These are phyloP conservation scores for Volucella inanis DNA, from an alignment of 2,888 invertebrate genomes.

Conservation along the genomic window DNA sequence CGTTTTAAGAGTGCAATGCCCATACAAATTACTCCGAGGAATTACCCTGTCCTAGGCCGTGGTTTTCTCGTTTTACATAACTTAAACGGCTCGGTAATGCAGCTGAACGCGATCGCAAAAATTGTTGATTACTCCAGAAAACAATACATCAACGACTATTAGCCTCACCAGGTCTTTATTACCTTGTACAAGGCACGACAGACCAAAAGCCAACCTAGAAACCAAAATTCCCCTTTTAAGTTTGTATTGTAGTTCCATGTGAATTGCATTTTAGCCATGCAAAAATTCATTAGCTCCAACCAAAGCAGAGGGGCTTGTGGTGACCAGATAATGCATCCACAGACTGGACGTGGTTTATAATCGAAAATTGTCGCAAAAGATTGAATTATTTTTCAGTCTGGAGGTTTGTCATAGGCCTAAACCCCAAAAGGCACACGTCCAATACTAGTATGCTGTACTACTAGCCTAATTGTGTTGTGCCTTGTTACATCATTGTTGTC, in stretches of 20 bases:
- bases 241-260: no score
- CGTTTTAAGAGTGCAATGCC: conserved; percentile 1
- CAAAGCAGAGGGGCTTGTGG: conserved; percentile 22
- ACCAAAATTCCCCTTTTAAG: neutral
- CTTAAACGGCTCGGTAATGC: conserved; percentile 34
- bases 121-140: conserved; percentile 69
- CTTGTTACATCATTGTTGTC: conserved; percentile 51
- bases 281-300: conserved; percentile 1
- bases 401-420: conserved; percentile 36
- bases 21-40: conserved; percentile 42
- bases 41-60: conserved; percentile 35
- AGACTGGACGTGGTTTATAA: conserved; percentile 40
- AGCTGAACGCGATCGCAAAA: conserved; percentile 37
- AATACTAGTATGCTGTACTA: conserved; percentile 11
- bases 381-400: conserved; percentile 57
- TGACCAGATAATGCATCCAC: conserved; percentile 3
- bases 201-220: conserved; percentile 22
- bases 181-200: conserved; percentile 11
- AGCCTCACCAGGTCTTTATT: conserved; percentile 53
- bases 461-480: conserved; percentile 40
- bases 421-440: conserved; percentile 3
- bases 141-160: conserved; percentile 68
- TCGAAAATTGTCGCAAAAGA: conserved; percentile 60
- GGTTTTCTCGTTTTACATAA: conserved; percentile 57
- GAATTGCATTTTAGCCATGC: neutral